Evolutionary conservation across 2,113 vertebrate genomes (phyloP), one percentile per base, ranked within the genome.

Genomic region (Nettapus auritus): DNA sequence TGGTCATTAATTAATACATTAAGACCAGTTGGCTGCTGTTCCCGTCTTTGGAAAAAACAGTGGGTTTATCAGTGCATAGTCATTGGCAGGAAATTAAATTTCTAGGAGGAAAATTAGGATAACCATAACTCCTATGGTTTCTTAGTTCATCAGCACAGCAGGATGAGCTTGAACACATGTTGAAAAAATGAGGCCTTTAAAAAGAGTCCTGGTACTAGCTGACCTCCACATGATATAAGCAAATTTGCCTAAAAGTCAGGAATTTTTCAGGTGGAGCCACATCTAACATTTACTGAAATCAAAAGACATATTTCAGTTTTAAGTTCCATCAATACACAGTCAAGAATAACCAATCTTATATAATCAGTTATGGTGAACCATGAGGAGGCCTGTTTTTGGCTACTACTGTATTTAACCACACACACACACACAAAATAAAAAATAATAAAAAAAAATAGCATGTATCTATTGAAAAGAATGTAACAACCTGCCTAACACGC

Each of bases 71-170:
- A 85, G 40, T 44, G 73, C 20, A 31, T 33, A 74, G 48, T 77
- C 23, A 74, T n/a, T 86, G 82, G 22, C 60, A 91, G 79, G 75
- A 93, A 86, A 94, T 90, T 48, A 70, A 20, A 88, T 68, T 81
- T 82, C 73, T 77, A 74, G 76, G 55, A 79, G 68, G 83, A 91
- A 88, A 94, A 88, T 91, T 48, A 67, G 68, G 82, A 81, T 78
- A 86, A 88, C 68, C 34, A 22, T 81, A 73, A 88, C 29, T 66
- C 63, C 56, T 59, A 33, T 40, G 64, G 75, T 67, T 89, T 86
- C 71, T 67, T 92, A 89, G 91, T 92, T 94, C 73, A 74, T 75
- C 73, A 70, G 52, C 88, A 86, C 83, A 95, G 94, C 52, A 78
- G 73, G 83, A 68, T 50, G 5, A 84, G 11, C 64, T 40, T 36